A percentile compares a stretch with the other conserved stretches of the same genome.
Conservation (phyloP, 2,113 vertebrate species). For the Numenius arquata region DNA sequence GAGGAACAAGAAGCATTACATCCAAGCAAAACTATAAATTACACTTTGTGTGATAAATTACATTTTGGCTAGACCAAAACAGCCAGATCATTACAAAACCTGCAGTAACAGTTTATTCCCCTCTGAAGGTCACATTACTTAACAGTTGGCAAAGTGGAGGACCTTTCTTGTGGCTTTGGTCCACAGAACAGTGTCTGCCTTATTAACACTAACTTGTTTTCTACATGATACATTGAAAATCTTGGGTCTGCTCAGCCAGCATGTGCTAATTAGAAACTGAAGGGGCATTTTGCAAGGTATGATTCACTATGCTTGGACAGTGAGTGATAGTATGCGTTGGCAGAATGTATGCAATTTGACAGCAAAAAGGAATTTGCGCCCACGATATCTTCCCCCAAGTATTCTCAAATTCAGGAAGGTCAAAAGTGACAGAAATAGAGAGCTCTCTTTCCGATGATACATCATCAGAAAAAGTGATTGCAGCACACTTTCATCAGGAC, state of each 20-base stretch:
- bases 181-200: not conserved
- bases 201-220: not conserved
- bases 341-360: conserved; percentile 29
- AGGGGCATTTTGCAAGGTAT: conserved; percentile 20
- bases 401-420: conserved; percentile 39
- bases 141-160: not conserved
- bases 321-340: not conserved
- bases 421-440: conserved; percentile 6
- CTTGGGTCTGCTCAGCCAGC: not conserved
- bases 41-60: not conserved
- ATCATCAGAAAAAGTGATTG: not conserved
- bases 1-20: not conserved
- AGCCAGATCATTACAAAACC: not conserved
- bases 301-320: conserved; percentile 42
- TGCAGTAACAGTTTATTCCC: not conserved
- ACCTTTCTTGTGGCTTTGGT: not conserved
- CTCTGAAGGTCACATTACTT: not conserved
- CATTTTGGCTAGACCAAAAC: not conserved
- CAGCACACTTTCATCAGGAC: not conserved
- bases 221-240: not conserved
- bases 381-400: not conserved
- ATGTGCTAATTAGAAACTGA: conserved; percentile 36
- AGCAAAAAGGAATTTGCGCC: conserved; percentile 32
- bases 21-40: not conserved
- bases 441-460: not conserved